Base-by-base conservation (phyloP, 2,797 vertebrate species). In the Chlorospingus flavigularis region DNA sequence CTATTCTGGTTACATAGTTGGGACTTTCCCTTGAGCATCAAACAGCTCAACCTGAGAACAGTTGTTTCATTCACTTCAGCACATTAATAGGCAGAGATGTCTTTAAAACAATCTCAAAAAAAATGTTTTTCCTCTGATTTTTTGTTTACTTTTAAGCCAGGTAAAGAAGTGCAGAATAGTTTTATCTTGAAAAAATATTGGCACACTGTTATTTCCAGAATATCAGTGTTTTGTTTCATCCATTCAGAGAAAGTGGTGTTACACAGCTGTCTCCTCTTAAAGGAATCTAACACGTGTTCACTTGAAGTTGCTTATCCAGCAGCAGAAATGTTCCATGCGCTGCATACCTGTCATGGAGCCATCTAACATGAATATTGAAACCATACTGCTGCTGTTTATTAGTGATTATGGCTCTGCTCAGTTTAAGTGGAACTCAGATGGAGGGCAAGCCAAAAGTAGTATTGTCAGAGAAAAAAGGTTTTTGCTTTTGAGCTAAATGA, bases 81-180 rank as follows among this genome's bases (percentile, higher is more conserved):
- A 75, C 67, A 76, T 58, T 55, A 79, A 54, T n/a, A 77, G 20
- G 19, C 21, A 51, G 23, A 57, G 26, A 57, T 24, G 11, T 9
- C 35, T 81, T 71, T 18, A 7, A 13, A 42, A 42, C 54, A 24
- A 8, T 17, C 6, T 39, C 19, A 42, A 62, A 60, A 57, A 58
- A 61, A 20, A 13, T 2, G 0, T 3, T 74, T 28, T 72, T 60
- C 7, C 9, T 65, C 42, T 6, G 0, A 7, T 40, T 28, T 45
- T 70, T 67, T 73, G 4, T 45, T 88, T 61, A 25, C 10, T 70
- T 79, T 50, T 39, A 48, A 67, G 25, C 5, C 25, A 37, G 20
- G 39, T 70, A 71, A 37, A 75, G 37, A 37, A 85, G 57, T 23
- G 1, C 18, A 62, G 26, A 63, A 33, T 6, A 47, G 7, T 51